phyloP scores from a whole-genome alignment of 2,113 vertebrate genomes.

The pig (Sus scrofa) region DNA sequence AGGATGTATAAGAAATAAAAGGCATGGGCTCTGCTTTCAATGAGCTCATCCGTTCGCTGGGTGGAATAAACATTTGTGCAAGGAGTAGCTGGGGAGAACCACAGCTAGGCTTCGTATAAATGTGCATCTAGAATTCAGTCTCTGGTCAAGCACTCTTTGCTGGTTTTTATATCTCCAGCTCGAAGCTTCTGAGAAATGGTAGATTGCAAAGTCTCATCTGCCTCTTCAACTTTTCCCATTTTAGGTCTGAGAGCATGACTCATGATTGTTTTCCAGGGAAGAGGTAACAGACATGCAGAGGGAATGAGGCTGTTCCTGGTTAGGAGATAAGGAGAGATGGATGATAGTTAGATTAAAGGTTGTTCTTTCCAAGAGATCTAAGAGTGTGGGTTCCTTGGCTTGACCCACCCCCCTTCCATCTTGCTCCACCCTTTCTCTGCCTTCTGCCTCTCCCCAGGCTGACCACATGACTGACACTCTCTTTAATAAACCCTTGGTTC shows the following conservation, averaged over 20 bases:
- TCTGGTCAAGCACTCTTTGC: not conserved
- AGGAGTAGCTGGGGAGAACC: not conserved
- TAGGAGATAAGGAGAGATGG: not conserved
- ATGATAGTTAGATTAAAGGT: not conserved
- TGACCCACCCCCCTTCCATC: not conserved
- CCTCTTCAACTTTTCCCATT: not conserved
- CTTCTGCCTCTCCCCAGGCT: not conserved
- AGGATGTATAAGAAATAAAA: constrained; percentile 46
- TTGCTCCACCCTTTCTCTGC: not conserved
- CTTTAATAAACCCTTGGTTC: not conserved
- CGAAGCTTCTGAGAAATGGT: not conserved
- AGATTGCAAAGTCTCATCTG: not conserved
- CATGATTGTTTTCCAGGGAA: not conserved
- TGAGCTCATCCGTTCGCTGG: not conserved
- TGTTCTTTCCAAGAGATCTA: not conserved
- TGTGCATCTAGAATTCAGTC: not conserved
- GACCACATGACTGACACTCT: not conserved
- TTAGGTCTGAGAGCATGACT: not conserved
- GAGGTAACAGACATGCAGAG: not conserved
- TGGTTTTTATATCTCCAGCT: not conserved
- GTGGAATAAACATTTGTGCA: not conserved
- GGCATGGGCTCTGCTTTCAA: not conserved
- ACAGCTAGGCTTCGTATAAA: not conserved
- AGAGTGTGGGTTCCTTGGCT: not conserved
- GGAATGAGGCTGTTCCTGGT: not conserved